These are phyloP conservation scores for Syrmaticus mikado DNA, from an alignment of 2,113 vertebrate genomes.

Conservation along the genomic window DNA sequence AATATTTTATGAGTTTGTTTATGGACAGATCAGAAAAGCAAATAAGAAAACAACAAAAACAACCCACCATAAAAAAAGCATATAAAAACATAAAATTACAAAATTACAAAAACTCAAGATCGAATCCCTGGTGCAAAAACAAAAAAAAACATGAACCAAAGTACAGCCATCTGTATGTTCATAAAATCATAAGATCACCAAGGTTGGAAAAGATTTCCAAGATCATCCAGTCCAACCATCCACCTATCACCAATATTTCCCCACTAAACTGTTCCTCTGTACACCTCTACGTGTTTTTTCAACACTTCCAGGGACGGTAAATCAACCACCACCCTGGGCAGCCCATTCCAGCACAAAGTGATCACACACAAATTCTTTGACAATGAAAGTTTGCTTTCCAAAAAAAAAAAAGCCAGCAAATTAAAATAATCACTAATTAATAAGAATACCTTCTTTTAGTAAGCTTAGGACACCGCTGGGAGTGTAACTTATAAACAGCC, in stretches of 20 bases:
- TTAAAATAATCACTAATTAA: slow-evolving; percentile 62
- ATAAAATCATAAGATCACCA: too few species aligned
- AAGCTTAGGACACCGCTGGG: slow-evolving; percentile 33
- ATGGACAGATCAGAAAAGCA: background rate
- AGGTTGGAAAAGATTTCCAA: too few species aligned
- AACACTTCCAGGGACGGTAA: too few species aligned
- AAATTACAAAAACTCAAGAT: background rate
- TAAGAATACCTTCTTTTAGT: slow-evolving; percentile 45
- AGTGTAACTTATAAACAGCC: slow-evolving; percentile 57
- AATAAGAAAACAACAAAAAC: background rate
- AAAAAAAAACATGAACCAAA: background rate
- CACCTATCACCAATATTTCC: too few species aligned
- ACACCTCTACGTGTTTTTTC: too few species aligned
- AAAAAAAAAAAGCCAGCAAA: slow-evolving; percentile 53
- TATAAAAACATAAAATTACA: too few species aligned
- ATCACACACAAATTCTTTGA: background rate
- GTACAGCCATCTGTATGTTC: background rate
- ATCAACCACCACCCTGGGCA: too few species aligned
- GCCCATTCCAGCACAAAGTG: too few species aligned
- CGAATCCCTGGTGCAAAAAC: background rate
- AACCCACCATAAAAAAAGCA: background rate
- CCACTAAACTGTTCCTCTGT: too few species aligned
- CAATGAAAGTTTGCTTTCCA: slow-evolving; percentile 32
- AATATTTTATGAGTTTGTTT: background rate
- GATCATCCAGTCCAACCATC: too few species aligned